Percentiles rank a stretch among this genome's conserved stretches.
Evolutionary conservation across 2,797 vertebrate species (phyloP).

Genomic region (Sebastes minor): DNA sequence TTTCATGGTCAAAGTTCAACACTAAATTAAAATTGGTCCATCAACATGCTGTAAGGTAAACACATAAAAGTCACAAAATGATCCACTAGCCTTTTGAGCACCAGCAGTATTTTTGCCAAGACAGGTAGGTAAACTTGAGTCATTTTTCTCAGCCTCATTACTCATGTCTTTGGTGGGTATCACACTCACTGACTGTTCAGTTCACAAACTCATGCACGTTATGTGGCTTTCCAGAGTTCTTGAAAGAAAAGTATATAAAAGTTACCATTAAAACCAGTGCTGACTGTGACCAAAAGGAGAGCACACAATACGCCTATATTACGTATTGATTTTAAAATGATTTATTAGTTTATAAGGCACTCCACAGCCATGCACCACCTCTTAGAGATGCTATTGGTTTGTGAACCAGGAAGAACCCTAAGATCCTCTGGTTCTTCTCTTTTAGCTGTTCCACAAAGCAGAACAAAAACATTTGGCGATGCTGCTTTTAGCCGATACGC

Average conservation of each 20-base stretch:
- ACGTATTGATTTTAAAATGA: too few species aligned
- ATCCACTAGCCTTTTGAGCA: slow-evolving; percentile 14
- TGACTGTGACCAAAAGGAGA: accelerated
- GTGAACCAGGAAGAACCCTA: not conserved
- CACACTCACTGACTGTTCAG: not conserved
- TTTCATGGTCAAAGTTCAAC: slow-evolving; percentile 1
- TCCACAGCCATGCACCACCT: not conserved
- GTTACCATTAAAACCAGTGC: not conserved
- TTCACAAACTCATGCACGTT: not conserved
- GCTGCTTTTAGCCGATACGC: too few species aligned
- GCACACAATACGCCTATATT: accelerated
- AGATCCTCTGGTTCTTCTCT: too few species aligned
- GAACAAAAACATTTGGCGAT: not conserved
- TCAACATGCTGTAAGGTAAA: slow-evolving; percentile 2
- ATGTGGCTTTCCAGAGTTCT: not conserved
- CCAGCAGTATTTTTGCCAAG: slow-evolving; percentile 16
- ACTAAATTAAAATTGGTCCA: not conserved
- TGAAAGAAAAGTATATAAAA: not conserved
- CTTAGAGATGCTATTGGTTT: not conserved
- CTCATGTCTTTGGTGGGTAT: not conserved
- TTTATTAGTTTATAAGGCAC: not conserved
- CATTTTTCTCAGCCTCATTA: slow-evolving; percentile 13
- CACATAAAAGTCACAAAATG: slow-evolving; percentile 25
- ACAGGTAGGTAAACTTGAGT: slow-evolving; percentile 9
- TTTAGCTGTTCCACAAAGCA: not conserved